phyloP scores from a whole-genome alignment of 1,140 invertebrate genomes.

The Spodoptera litura region DNA sequence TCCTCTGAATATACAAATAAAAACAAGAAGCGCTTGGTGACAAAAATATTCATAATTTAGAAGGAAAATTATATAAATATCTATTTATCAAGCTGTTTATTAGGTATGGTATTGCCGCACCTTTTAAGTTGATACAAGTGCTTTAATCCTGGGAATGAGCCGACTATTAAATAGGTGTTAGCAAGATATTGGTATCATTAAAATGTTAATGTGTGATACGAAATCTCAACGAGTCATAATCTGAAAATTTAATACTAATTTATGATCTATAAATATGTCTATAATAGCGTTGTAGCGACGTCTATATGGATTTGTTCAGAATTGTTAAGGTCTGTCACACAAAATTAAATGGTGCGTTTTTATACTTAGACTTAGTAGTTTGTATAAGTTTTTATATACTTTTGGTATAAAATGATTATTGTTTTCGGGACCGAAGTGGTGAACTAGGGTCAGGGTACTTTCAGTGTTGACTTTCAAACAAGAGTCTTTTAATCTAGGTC shows the following conservation, averaged over 20 bases:
- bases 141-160: slow-evolving; percentile 51
- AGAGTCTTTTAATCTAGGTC: too few species aligned
- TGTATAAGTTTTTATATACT: background rate
- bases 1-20: too few species aligned
- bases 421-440: too few species aligned
- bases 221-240: slow-evolving; percentile 68
- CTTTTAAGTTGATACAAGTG: background rate
- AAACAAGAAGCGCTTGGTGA: too few species aligned
- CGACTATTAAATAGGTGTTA: slow-evolving; percentile 58
- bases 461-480: too few species aligned
- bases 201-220: slow-evolving; percentile 69
- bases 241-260: slow-evolving; percentile 67
- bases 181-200: slow-evolving; percentile 65
- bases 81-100: slow-evolving; percentile 37
- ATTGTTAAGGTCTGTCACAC: slow-evolving; percentile 46
- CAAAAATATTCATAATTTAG: background rate
- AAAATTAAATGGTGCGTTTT: background rate
- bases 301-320: slow-evolving; percentile 54
- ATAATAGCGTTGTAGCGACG: slow-evolving; percentile 58
- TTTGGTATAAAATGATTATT: background rate
- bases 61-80: slow-evolving; percentile 40
- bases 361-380: background rate
- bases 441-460: too few species aligned
- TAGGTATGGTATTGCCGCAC: background rate
- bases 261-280: slow-evolving; percentile 68